Conservation (phyloP, 2,888 invertebrate species). For the Acronicta aceris region DNA sequence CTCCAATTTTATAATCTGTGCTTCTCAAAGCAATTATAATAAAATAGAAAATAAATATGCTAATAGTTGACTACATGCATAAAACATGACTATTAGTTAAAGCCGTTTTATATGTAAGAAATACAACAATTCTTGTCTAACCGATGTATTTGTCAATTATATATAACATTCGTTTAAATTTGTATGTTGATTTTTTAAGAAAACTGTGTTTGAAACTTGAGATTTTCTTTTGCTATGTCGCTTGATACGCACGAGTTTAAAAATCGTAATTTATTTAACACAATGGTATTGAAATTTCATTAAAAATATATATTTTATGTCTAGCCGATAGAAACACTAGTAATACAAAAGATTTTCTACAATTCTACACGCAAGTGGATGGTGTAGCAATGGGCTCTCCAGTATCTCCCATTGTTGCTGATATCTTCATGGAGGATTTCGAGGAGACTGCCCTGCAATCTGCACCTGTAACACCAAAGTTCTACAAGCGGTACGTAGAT, state of each 20-base stretch:
- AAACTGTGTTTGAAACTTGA: conserved; percentile 26
- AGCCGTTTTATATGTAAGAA: conserved; percentile 42
- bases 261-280: not conserved
- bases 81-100: conserved; percentile 51
- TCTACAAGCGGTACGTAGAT: no score
- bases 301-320: no score
- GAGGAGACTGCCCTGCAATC: no score
- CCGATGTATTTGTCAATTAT: conserved; percentile 47
- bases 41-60: conserved; percentile 55
- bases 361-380: no score
- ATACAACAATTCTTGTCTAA: conserved; percentile 26
- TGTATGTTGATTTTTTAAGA: conserved; percentile 34
- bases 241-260: not conserved
- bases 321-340: no score
- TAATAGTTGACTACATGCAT: conserved; percentile 60
- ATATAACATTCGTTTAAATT: conserved; percentile 29
- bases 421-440: no score
- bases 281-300: not conserved
- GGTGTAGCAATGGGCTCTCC: no score
- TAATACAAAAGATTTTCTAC: no score
- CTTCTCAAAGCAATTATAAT: conserved; percentile 47
- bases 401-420: no score
- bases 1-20: conserved; percentile 32
- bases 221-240: conserved; percentile 4
- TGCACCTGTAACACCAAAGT: no score